Percentiles rank a stretch among this genome's conserved stretches.
Conservation (phyloP, 2,888 invertebrate genomes). For the Ypsolopha sequella region DNA sequence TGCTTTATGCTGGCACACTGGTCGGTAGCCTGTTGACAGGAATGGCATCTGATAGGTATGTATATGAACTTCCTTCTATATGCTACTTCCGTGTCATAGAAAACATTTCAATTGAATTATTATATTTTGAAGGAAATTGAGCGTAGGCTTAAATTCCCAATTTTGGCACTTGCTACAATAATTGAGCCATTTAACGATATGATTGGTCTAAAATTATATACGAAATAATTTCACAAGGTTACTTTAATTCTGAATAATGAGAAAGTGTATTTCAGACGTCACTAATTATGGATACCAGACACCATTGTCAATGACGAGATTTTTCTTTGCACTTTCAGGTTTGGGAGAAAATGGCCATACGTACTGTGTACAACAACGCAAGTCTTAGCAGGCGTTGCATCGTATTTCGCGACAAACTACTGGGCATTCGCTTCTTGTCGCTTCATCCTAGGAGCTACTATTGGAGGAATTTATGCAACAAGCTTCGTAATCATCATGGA, state of each 20-base stretch:
- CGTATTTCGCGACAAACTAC: constrained; percentile 74
- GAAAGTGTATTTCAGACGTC: neutral
- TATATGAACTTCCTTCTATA: too few relatives aligned
- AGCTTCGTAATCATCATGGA: constrained; percentile 75
- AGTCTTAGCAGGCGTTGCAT: constrained; percentile 75
- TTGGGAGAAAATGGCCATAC: constrained; percentile 80
- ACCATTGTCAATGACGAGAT: too few relatives aligned
- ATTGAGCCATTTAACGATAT: too few relatives aligned
- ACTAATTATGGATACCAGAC: too few relatives aligned
- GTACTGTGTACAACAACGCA: constrained; percentile 79
- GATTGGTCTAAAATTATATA: neutral
- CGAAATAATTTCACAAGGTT: neutral
- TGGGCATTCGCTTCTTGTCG: constrained; percentile 75
- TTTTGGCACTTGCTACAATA: too few relatives aligned
- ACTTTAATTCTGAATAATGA: neutral
- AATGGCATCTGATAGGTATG: constrained; percentile 76
- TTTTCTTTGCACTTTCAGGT: constrained; percentile 58
- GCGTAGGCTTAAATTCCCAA: too few relatives aligned
- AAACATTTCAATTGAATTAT: too few relatives aligned
- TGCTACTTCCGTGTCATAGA: too few relatives aligned
- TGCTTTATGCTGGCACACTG: constrained; percentile 81
- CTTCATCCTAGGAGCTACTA: constrained; percentile 79
- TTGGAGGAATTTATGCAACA: constrained; percentile 85
- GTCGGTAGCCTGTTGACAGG: constrained; percentile 79
- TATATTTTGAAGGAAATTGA: too few relatives aligned